Base-by-base conservation (phyloP, 1,140 invertebrate genomes). In the Drosophila kepulauana region DNA sequence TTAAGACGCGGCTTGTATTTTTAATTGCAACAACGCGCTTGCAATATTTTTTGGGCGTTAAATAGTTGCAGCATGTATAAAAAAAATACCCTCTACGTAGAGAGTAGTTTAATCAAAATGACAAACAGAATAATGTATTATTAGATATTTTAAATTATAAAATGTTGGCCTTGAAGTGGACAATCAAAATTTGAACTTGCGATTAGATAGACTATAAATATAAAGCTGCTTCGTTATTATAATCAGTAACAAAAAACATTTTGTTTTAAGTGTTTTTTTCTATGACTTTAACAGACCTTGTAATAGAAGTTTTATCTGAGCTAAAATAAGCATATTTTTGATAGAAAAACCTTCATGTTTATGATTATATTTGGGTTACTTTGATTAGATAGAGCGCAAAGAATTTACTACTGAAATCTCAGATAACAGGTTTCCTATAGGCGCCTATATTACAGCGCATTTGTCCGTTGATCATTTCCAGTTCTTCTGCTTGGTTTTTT, bases 11-110 rank as follows among this genome's bases (percentile, higher is more conserved):
- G 68, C 58, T 74, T 82, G 72, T 51, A 79, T 77, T 82, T 86
- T 85, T 88, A 86, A 88, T 86, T 82, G 79, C 68, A 82, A 61
- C 56, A 56, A 52, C 61, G 72, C 28, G 62, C n/a, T 56, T 64
- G 58, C 45, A 59, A 28, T 33, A 49, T 57, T 58, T 72, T 62
- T 72, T 72, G 76, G 81, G 81, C 77, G 81, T 68, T 62, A 43
- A 76, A 73, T 56, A 41, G 64, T 68, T 54, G 58, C 28, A 20
- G 8, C 20, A n/a, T 51, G 46, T 38, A 15, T 69, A 13, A 45
- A 20, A 45, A 43, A 45, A 15, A 68, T 74, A 73, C 56, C 48
- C 48, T 33, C 30, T 1, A 33, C 20, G 20, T 25, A 25, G 20
- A 25, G 20, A 3, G 20, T 4, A 25, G 20, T 25, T 25, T 25